phyloP scores from a whole-genome alignment of 2,113 vertebrate genomes.

The Octodon degus region DNA sequence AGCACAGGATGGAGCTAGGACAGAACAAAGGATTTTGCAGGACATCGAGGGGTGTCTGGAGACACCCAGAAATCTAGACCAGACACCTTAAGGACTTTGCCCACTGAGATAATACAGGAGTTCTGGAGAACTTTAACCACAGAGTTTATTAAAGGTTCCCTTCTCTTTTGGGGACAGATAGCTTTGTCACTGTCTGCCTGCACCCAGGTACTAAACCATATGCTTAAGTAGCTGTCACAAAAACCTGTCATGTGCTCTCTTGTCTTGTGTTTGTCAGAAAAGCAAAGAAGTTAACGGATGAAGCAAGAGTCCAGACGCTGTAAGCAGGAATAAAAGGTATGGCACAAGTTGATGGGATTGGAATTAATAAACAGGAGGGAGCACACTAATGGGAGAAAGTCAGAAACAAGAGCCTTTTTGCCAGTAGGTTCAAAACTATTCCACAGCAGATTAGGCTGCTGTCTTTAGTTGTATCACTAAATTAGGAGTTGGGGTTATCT shows the following conservation, averaged over 20 bases:
- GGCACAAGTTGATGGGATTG: not conserved
- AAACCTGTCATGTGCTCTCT: too few relatives aligned
- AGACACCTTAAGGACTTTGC: too few relatives aligned
- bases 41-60: too few relatives aligned
- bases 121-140: too few relatives aligned
- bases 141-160: too few relatives aligned
- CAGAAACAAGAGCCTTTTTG: conserved; percentile 9
- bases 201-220: too few relatives aligned
- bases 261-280: not conserved
- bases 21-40: not conserved
- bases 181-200: too few relatives aligned
- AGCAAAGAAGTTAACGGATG: conserved; percentile 15
- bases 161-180: too few relatives aligned
- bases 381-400: not conserved
- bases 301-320: not conserved
- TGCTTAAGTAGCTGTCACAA: too few relatives aligned
- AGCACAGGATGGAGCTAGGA: not conserved
- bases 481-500: conserved; percentile 30
- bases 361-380: conserved; percentile 11
- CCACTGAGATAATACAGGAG: too few relatives aligned
- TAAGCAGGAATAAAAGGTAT: conserved; percentile 19
- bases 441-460: not conserved
- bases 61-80: too few relatives aligned
- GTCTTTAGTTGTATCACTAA: not conserved
- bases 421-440: not conserved